Conservation (phyloP, 2,797 vertebrate species). For the Diglossa cyanea region DNA sequence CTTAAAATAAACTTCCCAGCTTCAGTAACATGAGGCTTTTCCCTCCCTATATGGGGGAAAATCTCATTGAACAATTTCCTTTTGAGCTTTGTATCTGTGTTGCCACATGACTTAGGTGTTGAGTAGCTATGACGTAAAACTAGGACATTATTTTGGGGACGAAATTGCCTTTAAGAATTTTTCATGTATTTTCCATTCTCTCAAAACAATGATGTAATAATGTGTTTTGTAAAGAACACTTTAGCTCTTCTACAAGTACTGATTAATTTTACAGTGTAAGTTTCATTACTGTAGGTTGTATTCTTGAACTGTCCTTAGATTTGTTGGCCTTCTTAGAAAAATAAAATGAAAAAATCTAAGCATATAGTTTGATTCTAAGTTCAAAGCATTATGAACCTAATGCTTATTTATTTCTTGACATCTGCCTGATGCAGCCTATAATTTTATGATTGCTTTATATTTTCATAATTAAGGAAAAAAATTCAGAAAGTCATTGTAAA, state of each 20-base stretch:
- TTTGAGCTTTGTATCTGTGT: background rate
- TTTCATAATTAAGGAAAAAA: background rate
- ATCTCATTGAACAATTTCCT: background rate
- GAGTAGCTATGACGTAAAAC: background rate
- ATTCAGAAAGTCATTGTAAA: background rate
- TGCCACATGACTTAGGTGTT: background rate
- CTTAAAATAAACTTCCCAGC: background rate
- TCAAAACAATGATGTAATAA: background rate
- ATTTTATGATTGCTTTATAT: background rate
- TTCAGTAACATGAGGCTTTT: background rate
- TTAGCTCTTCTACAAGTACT: background rate
- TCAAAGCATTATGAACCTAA: background rate
- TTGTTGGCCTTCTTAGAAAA: background rate
- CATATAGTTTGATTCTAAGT: background rate
- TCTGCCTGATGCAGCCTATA: background rate
- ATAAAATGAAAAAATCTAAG: background rate
- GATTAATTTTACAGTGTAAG: background rate
- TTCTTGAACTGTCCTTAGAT: background rate
- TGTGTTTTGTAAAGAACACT: background rate
- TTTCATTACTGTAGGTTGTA: background rate
- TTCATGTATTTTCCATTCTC: background rate
- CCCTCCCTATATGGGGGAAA: background rate
- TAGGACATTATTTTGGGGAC: background rate
- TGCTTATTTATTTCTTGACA: slow-evolving; percentile 2
- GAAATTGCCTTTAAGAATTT: background rate